Base-by-base conservation (phyloP, 2,888 invertebrate species). In the Thereva unica region DNA sequence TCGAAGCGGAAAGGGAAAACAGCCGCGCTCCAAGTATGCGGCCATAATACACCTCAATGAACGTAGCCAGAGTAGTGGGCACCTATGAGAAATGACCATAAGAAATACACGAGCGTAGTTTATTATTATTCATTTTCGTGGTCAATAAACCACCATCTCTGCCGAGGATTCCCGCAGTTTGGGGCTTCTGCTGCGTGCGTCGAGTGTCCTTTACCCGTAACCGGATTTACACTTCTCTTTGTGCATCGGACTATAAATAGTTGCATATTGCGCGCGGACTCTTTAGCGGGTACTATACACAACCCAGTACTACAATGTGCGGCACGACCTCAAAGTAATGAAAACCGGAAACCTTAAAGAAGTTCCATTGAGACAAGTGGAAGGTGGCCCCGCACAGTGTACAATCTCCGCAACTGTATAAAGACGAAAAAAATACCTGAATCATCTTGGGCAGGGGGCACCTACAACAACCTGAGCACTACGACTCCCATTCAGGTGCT, bases 151-250 rank as follows among this genome's bases (percentile, higher is more conserved):
- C 53, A 53, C 53, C 50, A n/a, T 34, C 50, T 10, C 12, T 6
- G 35, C 50, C 50, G 23, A 23, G 34, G 6, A 50, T 35, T 9
- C 23, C 5, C 47, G 4, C 47, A 7, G 12, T 7, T 3, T 49
- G 6, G 12, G 6, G 10, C 49, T 7, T 49, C 6, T 12, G 7
- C 12, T 49, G 12, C 12, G 10, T 49, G 12, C 12, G 49, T 7
- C 53, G 8, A 53, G 53, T 53, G 38, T 53, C 53, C 53, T 53
- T 53, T 53, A 53, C 40, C 53, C 38, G 38, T 5, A 38, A 53
- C 53, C 53, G 53, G 53, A 53, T 53, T 53, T 10, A 53, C 53
- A 53, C 53, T 53, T 53, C 53, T 53, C 23, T 53, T 38, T 53
- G 38, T 53, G 53, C 53, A 53, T 53, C 38, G 10, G n/a, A 40